Base-by-base conservation (phyloP, 2,888 invertebrate species). In the Agonopterix arenella region DNA sequence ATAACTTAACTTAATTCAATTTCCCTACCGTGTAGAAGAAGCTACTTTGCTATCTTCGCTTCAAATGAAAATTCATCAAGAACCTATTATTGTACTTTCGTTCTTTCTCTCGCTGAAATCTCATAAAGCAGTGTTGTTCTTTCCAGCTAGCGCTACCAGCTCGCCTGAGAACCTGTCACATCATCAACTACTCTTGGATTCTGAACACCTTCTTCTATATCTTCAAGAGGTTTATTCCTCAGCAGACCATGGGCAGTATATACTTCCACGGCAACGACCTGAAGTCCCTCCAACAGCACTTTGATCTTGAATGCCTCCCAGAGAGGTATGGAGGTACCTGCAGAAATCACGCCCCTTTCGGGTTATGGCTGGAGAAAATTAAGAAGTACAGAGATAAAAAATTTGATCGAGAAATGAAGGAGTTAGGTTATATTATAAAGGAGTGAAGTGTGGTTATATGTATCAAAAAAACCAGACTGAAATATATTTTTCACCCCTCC, bases 171-270 rank as follows among this genome's bases (percentile, higher is more conserved):
- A 90, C 92, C 0, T 90, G 94, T 47, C 96, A 96, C 79, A 91
- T 96, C 53, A 90, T 95, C 37, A 93, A 95, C 76, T 94, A 95
- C 75, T 94, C 94, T 13, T 95, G 95, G 94, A 83, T 94, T 1
- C 93, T 96, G 61, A 94, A 94, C 74, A 91, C 93, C 2, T 92
- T 94, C 57, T 93, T 93, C 69, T 93, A 92, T 54, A 88, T 95
- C 37, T 95, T 96, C 79, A 95, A 94, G 64, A 93, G 93, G 4
- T 91, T 96, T 56, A 85, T 96, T 28, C 93, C 93, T 50, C 88
- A 91, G 36, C 67, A 85, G 13, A 92, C 93, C 81, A 91, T 90
- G 68, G 84, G 91, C 45, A 73, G 66, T 38, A 80, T 89, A 18
- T 70, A 71, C 56, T 89, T 89, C 62, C 88, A 89, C 52, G 85